Conservation (phyloP, 2,888 invertebrate genomes). For the Rhynchonema sp. region DNA sequence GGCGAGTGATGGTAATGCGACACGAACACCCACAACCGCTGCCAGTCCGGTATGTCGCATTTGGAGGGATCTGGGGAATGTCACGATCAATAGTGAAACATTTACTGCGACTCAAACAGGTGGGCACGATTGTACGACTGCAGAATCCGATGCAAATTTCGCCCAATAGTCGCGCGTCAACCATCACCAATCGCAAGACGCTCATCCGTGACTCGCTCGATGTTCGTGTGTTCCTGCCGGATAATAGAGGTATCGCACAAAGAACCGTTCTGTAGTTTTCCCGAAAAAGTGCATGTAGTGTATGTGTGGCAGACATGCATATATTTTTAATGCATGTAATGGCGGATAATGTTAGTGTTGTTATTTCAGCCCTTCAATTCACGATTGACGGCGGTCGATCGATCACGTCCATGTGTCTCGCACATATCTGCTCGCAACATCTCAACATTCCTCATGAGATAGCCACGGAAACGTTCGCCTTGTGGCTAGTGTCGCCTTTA, state of each 20-base stretch:
- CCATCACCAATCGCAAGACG: neutral
- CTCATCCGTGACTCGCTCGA: conserved; percentile 1
- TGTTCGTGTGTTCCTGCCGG: conserved; percentile 23
- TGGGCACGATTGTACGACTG: too few species aligned
- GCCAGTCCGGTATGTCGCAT: neutral
- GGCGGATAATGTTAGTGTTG: neutral
- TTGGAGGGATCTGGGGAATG: neutral
- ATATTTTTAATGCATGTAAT: too few species aligned
- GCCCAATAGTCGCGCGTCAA: neutral
- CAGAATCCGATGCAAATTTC: too few species aligned
- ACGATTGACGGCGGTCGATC: conserved; percentile 57
- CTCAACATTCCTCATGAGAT: conserved; percentile 50
- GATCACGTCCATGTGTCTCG: conserved; percentile 42
- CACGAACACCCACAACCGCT: neutral
- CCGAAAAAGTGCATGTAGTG: too few species aligned
- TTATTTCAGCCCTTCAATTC: conserved; percentile 34
- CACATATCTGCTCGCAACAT: conserved; percentile 49
- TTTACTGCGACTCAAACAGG: neutral
- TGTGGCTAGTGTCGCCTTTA: conserved; percentile 82
- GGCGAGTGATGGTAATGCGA: too few species aligned
- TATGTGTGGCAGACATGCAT: too few species aligned
- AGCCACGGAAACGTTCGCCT: conserved; percentile 62
- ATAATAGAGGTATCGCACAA: conserved; percentile 18
- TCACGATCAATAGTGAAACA: neutral
- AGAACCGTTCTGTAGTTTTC: too few species aligned